Evolutionary conservation across 1,140 invertebrate species (phyloP).

Genomic region (Glomeris maerens): DNA sequence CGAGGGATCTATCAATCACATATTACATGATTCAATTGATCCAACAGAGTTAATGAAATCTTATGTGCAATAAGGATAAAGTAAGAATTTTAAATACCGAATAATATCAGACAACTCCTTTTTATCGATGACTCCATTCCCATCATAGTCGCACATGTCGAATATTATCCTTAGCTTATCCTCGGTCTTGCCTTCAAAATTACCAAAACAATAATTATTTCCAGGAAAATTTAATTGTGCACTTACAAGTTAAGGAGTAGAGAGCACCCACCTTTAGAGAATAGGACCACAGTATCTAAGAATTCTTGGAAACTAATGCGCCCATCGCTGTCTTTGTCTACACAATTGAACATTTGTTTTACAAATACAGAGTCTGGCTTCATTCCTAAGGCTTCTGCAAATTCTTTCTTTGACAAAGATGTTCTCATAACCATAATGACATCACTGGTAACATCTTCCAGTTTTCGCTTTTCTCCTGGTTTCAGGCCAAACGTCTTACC

Average conservation of each 20-base stretch:
- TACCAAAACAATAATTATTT: neutral
- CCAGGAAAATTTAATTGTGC: neutral
- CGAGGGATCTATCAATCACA: constrained; percentile 53
- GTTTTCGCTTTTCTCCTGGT: constrained; percentile 39
- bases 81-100: constrained; percentile 15
- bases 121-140: constrained; percentile 89
- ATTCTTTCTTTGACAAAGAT: constrained; percentile 84
- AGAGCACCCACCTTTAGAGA: constrained; percentile 32
- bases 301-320: constrained; percentile 97
- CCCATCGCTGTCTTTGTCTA: constrained; percentile 90
- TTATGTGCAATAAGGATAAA: too few relatives aligned
- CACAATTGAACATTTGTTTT: constrained; percentile 97
- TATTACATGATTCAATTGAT: neutral
- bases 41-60: neutral
- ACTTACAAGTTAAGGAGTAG: constrained; percentile 6
- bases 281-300: constrained; percentile 80
- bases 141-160: constrained; percentile 96
- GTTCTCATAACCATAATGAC: constrained; percentile 84
- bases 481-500: constrained; percentile 61
- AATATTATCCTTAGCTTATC: constrained; percentile 95
- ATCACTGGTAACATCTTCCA: constrained; percentile 62
- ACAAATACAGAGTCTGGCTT: constrained; percentile 92
- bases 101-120: constrained; percentile 78
- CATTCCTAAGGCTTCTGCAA: constrained; percentile 94
- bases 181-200: constrained; percentile 74